Conservation (phyloP, 2,888 invertebrate genomes). For the Coleophora deauratella region DNA sequence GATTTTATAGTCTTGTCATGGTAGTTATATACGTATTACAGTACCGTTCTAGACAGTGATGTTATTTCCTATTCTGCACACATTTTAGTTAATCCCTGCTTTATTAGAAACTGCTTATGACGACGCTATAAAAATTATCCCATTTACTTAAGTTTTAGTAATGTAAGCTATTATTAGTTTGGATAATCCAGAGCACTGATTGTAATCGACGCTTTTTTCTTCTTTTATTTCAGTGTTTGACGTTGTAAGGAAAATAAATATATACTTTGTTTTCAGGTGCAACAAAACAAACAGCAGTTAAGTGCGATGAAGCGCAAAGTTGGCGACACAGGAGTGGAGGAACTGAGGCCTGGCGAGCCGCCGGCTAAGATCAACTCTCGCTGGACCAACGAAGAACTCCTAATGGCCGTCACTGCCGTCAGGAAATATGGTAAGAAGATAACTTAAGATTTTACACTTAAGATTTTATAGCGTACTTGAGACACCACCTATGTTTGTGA, state of each 20-base stretch:
- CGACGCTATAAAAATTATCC: not conserved
- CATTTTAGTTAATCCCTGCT: slow-evolving; percentile 30
- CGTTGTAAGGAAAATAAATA: not conserved
- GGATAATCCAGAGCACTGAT: slow-evolving; percentile 66
- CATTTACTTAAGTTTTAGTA: not conserved
- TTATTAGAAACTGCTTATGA: not conserved
- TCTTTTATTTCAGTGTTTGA: slow-evolving; percentile 1
- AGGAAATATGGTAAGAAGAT: slow-evolving; percentile 83
- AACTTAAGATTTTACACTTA: too few species aligned
- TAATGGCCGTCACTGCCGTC: slow-evolving; percentile 92
- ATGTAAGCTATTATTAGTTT: slow-evolving; percentile 21
- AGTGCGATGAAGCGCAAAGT: slow-evolving; percentile 89
- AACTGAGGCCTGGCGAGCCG: slow-evolving; percentile 76
- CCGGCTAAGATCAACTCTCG: slow-evolving; percentile 85
- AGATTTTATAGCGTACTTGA: not conserved
- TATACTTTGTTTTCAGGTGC: slow-evolving; percentile 82
- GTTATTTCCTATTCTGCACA: slow-evolving; percentile 63
- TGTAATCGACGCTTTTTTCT: too few species aligned
- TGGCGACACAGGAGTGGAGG: slow-evolving; percentile 73
- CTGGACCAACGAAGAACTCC: slow-evolving; percentile 94
- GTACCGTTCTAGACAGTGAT: slow-evolving; percentile 33
- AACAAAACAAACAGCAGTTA: slow-evolving; percentile 94
- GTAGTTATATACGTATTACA: slow-evolving; percentile 27
- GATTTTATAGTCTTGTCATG: slow-evolving; percentile 24
- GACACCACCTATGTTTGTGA: too few species aligned